Base-by-base conservation (phyloP, 2,113 vertebrate species). In the Spheniscus mendiculus region DNA sequence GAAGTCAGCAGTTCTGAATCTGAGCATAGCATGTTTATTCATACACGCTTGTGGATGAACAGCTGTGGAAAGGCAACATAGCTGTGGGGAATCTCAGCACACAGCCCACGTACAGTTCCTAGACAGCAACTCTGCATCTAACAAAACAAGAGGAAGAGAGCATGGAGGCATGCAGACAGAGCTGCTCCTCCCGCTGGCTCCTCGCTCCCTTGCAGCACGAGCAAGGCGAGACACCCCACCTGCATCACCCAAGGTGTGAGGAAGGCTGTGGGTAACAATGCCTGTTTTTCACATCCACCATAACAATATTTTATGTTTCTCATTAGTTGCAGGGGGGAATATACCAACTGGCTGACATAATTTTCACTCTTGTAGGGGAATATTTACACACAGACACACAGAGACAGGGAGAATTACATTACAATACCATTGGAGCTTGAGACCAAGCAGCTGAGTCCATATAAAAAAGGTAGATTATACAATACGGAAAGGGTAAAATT, bases 401-500 rank as follows among this genome's bases (percentile, higher is more conserved):
- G 12, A 91, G 53, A 78, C 14, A 40, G 82, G 38, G 66, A 87
- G 85, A 96, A 93, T 73, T 76, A 66, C 73, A 34, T 26, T 77
- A 56, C 42, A 72, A 44, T 87, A 40, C n/a, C 53, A 22, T 21
- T 58, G 84, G 78, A 95, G 53, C 29, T 81, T 58, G 53, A 87
- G 49, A 87, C 59, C 66, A 82, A 91, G 65, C 47, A 84, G 55
- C 80, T 89, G 81, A 83, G 58, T 92, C 65, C n/a, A 8, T 89
- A 87, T 76, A 71, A 90, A 91, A 83, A 77, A 82, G 65, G 82
- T 14, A 79, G 49, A 85, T 91, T 94, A 77, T 77, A 65, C 78
- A 93, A 58, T 77, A 84, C 45, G 72, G 58, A 89, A 84, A 91
- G 58, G 70, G 89, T 73, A 94, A 91, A 95, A 96, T 87, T 85